Evolutionary conservation across 2,113 vertebrate genomes (phyloP).

Genomic region (Holacanthus passer): DNA sequence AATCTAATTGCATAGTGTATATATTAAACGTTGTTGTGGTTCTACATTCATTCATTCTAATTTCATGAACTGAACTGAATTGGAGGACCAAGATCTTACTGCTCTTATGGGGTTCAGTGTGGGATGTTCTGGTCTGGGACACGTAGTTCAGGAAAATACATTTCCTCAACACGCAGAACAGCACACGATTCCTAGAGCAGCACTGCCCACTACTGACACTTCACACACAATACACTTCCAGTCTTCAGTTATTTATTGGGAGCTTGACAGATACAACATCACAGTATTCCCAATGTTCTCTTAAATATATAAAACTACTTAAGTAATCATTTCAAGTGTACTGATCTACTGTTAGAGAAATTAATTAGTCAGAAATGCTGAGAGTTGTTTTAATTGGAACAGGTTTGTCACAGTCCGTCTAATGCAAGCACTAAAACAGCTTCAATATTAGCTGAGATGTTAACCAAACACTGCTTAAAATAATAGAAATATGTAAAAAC

Average conservation of each 20-base stretch:
- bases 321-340: slow-evolving; percentile 48
- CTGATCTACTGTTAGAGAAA: slow-evolving; percentile 42
- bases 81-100: neutral
- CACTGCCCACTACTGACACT: slow-evolving; percentile 71
- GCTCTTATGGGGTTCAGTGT: neutral
- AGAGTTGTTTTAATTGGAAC: slow-evolving; percentile 41
- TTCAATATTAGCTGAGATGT: slow-evolving; percentile 37
- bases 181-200: slow-evolving; percentile 29
- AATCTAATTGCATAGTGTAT: neutral
- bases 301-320: slow-evolving; percentile 67
- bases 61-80: neutral
- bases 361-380: slow-evolving; percentile 34
- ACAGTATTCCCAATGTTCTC: slow-evolving; percentile 42
- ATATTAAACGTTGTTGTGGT: too few relatives aligned
- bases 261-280: slow-evolving; percentile 47
- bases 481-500: slow-evolving; percentile 22
- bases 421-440: slow-evolving; percentile 38
- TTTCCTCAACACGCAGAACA: neutral
- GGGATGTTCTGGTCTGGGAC: neutral
- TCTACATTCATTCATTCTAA: too few relatives aligned
- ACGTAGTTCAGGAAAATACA: neutral
- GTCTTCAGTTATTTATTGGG: slow-evolving; percentile 62
- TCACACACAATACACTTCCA: slow-evolving; percentile 50
- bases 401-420: slow-evolving; percentile 62
- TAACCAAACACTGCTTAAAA: slow-evolving; percentile 31